Evolutionary conservation across 2,113 vertebrate genomes (phyloP).

Genomic region (Carlito syrichta): DNA sequence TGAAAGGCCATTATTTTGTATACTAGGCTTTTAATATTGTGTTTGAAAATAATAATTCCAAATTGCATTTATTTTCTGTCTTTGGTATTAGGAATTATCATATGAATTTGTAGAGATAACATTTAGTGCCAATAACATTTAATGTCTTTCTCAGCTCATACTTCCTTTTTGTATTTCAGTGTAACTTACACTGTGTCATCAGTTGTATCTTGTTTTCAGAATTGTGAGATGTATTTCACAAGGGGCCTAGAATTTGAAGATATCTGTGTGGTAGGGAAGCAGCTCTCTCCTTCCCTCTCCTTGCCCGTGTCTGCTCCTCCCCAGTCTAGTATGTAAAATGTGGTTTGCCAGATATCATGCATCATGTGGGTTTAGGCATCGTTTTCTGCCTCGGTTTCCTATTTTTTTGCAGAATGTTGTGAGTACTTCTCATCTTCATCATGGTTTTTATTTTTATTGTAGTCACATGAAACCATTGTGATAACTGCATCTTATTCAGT

Average conservation of each 20-base stretch:
- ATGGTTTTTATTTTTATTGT: conserved; percentile 1
- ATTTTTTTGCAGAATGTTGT: not conserved
- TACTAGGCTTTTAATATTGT: conserved; percentile 17
- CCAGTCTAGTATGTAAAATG: not conserved
- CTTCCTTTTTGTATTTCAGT: not conserved
- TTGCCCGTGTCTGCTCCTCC: not conserved
- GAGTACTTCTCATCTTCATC: not conserved
- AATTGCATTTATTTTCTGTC: conserved; percentile 7
- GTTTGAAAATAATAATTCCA: conserved; percentile 19
- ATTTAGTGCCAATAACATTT: not conserved
- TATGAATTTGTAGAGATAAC: conserved; percentile 6
- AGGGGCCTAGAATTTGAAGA: not conserved
- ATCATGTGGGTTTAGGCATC: not conserved
- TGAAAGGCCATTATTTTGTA: not conserved
- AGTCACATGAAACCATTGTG: not conserved
- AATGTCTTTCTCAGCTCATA: not conserved
- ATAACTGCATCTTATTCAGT: not conserved
- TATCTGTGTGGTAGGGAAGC: not conserved
- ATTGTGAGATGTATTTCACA: not conserved
- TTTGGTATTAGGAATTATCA: not conserved
- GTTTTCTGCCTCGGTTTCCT: not conserved
- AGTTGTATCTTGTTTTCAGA: not conserved
- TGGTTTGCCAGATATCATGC: not conserved
- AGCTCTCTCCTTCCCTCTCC: not conserved
- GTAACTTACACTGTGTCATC: not conserved